Conservation (phyloP, 1,140 invertebrate species). For the Polypedilum vanderplanki region DNA sequence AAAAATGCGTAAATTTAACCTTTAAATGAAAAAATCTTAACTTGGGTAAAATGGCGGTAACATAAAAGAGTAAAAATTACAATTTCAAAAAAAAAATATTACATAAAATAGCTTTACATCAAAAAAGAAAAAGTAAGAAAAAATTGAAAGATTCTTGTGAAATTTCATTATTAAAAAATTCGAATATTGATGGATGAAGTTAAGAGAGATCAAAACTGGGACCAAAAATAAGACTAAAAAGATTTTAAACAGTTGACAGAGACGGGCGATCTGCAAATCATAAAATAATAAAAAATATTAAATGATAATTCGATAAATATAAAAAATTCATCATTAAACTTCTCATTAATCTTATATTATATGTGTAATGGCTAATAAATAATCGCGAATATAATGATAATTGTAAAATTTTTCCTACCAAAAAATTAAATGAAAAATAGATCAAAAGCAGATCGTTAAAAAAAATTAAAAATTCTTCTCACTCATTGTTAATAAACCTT, state of each 20-base stretch:
- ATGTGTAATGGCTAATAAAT: constrained; percentile 24
- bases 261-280: not conserved
- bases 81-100: too few relatives aligned
- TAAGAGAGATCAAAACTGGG: not conserved
- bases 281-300: not conserved
- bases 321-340: constrained; percentile 4
- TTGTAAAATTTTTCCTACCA: not conserved
- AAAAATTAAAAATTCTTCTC: not conserved
- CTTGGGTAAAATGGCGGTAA: too few relatives aligned
- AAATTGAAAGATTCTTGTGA: not conserved
- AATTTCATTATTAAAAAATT: not conserved
- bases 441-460: constrained; percentile 1
- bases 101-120: too few relatives aligned
- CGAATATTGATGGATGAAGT: not conserved
- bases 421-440: not conserved
- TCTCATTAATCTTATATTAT: constrained; percentile 28
- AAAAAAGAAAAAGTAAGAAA: too few relatives aligned
- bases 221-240: constrained; percentile 22
- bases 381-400: constrained; percentile 14
- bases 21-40: too few relatives aligned
- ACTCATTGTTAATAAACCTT: not conserved
- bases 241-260: constrained; percentile 25
- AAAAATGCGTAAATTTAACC: too few relatives aligned
- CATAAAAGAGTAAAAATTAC: too few relatives aligned
- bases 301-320: constrained; percentile 16